Base-by-base conservation (phyloP, 2,888 invertebrate genomes). In the Lycocerus yunnanus region DNA sequence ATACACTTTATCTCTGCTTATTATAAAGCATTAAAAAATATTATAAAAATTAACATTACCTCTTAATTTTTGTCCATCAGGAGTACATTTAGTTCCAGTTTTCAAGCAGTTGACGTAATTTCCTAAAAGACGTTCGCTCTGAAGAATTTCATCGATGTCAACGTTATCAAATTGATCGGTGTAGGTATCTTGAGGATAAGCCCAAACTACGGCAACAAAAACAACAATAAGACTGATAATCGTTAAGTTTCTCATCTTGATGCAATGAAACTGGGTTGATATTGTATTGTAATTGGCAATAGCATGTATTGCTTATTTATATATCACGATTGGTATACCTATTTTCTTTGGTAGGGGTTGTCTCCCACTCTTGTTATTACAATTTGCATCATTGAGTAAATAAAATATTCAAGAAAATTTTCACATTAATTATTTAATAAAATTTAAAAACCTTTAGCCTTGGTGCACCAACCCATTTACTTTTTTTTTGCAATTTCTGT, bases 61-160 rank as follows among this genome's bases (percentile, higher is more conserved):
- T 88, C 92, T 94, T 10, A 95, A 86, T 86, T 92, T 92, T 80
- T 90, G 89, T 73, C 90, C 94, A 82, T 94, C 94, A 5, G 93
- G 88, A 3, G 91, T 92, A 84, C 94, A 94, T 69, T 89, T 90
- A 11, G 92, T 92, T 76, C 86, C 88, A 0, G 90, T 91, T 80
- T 93, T 84, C 24, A 94, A 81, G 81, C 94, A 85, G 60, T 82
- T 81, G 58, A 83, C 77, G 70, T 84, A 84, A 74, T 82, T 83
- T 60, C 80, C 80, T 8, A 94, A 85, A 13, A 94, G 87, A 18
- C 93, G 89, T 15, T 91, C 90, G 85, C 91, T 94, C 4, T 81
- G 84, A 14, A 94, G 85, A 75, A 94, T 91, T 82, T 92, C 91
- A 68, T 93, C 90, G 71, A 94, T 67, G 84, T 94, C 88, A 71